A percentile compares a stretch with the other conserved stretches of the same genome.
phyloP scores from a whole-genome alignment of 2,888 invertebrate genomes.

The Philereme vetulata region DNA sequence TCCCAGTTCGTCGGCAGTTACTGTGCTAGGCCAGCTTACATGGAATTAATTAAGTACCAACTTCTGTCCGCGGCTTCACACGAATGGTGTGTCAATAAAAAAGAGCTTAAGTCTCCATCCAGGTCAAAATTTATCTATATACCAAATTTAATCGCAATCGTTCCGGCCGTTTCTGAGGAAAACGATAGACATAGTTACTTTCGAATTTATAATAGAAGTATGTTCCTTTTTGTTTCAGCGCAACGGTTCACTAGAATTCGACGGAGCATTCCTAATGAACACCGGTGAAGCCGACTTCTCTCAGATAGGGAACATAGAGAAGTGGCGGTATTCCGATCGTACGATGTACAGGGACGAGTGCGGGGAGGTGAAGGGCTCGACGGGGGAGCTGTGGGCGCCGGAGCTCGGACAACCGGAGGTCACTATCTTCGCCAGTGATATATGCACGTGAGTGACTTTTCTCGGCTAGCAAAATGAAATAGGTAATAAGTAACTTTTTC shows the following conservation, averaged over 20 bases:
- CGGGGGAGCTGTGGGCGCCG: conserved; percentile 93
- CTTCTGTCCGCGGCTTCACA: too few relatives aligned
- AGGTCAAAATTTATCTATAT: too few relatives aligned
- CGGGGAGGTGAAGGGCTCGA: conserved; percentile 87
- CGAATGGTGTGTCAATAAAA: too few relatives aligned
- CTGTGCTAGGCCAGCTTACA: too few relatives aligned
- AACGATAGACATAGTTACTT: too few relatives aligned
- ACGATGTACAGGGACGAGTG: conserved; percentile 86
- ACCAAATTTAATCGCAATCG: too few relatives aligned
- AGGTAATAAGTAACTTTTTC: too few relatives aligned
- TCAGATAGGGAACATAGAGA: conserved; percentile 86
- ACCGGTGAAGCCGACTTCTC: conserved; percentile 87
- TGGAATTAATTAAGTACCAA: too few relatives aligned
- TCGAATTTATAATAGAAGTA: too few relatives aligned
- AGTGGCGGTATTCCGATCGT: conserved; percentile 86
- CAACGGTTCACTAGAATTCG: conserved; percentile 88
- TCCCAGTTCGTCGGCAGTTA: too few relatives aligned
- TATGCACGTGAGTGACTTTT: conserved; percentile 87
- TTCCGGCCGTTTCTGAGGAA: too few relatives aligned
- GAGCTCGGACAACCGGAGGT: conserved; percentile 82
- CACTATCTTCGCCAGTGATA: conserved; percentile 88
- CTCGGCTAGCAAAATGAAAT: not conserved
- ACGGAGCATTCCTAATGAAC: conserved; percentile 90
- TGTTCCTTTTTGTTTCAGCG: conserved; percentile 77
- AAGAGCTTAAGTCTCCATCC: too few relatives aligned